Evolutionary conservation across 2,888 invertebrate genomes (phyloP).

Genomic region (Cloeon dipterum): DNA sequence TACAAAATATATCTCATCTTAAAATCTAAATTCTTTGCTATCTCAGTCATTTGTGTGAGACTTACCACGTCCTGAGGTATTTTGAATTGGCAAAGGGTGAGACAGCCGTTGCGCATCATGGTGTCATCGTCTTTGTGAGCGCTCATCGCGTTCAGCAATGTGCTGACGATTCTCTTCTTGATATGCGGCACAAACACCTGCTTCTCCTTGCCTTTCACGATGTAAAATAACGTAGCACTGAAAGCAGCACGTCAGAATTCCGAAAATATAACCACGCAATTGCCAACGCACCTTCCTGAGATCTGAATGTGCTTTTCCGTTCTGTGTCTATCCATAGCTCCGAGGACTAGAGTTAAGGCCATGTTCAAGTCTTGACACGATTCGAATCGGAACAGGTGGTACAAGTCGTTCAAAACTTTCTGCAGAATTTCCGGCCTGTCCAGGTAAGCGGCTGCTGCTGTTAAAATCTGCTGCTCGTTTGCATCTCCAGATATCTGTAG

Average conservation of each 20-base stretch:
- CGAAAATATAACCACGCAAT: not conserved
- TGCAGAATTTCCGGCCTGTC: constrained; percentile 62
- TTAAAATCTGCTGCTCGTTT: constrained; percentile 71
- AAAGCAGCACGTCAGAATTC: too few relatives aligned
- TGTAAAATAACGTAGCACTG: constrained; percentile 86
- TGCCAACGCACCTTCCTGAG: constrained; percentile 45
- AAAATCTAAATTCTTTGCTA: too few relatives aligned
- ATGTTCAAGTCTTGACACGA: constrained; percentile 50
- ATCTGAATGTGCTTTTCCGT: constrained; percentile 81
- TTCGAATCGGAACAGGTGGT: constrained; percentile 65
- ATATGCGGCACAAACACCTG: constrained; percentile 44
- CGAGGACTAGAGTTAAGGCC: constrained; percentile 57
- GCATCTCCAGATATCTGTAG: constrained; percentile 76
- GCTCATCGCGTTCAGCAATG: constrained; percentile 74
- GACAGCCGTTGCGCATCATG: constrained; percentile 90
- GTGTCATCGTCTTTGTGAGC: constrained; percentile 64
- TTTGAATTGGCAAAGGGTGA: constrained; percentile 83
- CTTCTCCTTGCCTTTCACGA: constrained; percentile 70
- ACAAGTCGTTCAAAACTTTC: constrained; percentile 75
- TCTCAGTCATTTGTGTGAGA: too few relatives aligned
- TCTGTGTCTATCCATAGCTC: constrained; percentile 75
- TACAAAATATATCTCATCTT: too few relatives aligned
- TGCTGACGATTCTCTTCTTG: constrained; percentile 56
- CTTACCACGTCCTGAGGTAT: constrained; percentile 85
- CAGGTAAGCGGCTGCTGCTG: constrained; percentile 62